These are phyloP conservation scores for Poeciliopsis retropinna DNA, from an alignment of 2,113 vertebrate genomes.

Conservation along the genomic window DNA sequence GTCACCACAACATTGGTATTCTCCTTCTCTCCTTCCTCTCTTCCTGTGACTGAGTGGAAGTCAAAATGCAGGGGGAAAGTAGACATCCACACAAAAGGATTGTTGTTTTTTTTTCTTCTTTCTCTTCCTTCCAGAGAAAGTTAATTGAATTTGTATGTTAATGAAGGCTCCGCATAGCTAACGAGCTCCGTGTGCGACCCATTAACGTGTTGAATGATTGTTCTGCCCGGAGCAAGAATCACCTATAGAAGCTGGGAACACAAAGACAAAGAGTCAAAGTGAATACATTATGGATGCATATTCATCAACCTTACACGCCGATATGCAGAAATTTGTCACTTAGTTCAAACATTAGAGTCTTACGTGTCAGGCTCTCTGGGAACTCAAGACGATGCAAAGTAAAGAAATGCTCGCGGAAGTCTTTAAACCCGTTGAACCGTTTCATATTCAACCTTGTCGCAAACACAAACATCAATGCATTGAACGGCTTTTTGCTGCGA, in stretches of 20 bases:
- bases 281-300: constrained; percentile 76
- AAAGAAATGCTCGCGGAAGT: not conserved
- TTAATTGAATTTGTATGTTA: constrained; percentile 86
- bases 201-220: constrained; percentile 84
- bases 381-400: not conserved
- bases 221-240: constrained; percentile 77
- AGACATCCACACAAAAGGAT: constrained; percentile 72
- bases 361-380: constrained; percentile 8
- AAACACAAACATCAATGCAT: not conserved
- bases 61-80: constrained; percentile 40
- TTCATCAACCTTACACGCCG: constrained; percentile 66
- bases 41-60: constrained; percentile 51
- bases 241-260: constrained; percentile 78
- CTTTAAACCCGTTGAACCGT: not conserved
- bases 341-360: constrained; percentile 7
- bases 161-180: constrained; percentile 80
- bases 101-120: constrained; percentile 54
- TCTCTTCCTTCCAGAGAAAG: constrained; percentile 45
- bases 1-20: constrained; percentile 18
- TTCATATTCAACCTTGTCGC: not conserved
- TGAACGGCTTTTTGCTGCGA: too few relatives aligned
- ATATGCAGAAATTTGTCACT: constrained; percentile 38
- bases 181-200: constrained; percentile 80
- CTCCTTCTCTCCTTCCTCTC: constrained; percentile 38
- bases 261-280: constrained; percentile 74